Base-by-base conservation (phyloP, 2,797 vertebrate genomes). In the Echeneis naucrates region DNA sequence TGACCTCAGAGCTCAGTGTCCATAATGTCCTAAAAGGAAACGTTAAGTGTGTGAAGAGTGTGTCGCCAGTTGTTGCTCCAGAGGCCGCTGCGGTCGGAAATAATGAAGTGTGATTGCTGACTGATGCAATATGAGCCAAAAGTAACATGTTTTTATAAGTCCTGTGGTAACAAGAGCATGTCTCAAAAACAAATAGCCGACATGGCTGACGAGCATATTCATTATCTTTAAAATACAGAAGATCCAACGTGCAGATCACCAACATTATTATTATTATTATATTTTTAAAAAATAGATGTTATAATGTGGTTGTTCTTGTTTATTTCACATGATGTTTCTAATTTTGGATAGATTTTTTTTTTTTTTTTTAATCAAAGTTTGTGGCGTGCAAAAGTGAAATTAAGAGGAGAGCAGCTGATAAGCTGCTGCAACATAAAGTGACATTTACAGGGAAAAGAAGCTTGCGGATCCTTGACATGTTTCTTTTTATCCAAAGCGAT, bases 21-120 rank as follows among this genome's bases (percentile, higher is more conserved):
- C 4, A 14, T 84, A 54, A 64, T 24, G 12, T 77, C 54, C 37
- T 50, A 61, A 53, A 65, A 38, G 69, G 64, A 42, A 69, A 73
- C 70, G 64, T 79, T 52, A 83, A 63, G 58, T 81, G 74, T 82
- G 74, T 83, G 79, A 83, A 80, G 85, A 80, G 85, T 83, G 81
- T 82, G 87, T 73, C 77, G 80, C 68, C 77, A 75, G 72, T 80
- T 76, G 68, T 61, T 68, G 75, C 76, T 83, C 67, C 72, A 59
- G 81, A 78, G 82, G 60, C 77, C 53, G 67, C 72, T 48, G 78
- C 23, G 75, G 72, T 77, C 75, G 58, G 13, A 72, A 56, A 71
- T 85, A 88, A 92, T 85, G 84, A 88, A 76, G 84, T 89, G 89
- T 81, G 81, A 92, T 81, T 57, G 68, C 75, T 53, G 72, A 86